phyloP scores from a whole-genome alignment of 2,888 invertebrate species.

The Chirona hameri region DNA sequence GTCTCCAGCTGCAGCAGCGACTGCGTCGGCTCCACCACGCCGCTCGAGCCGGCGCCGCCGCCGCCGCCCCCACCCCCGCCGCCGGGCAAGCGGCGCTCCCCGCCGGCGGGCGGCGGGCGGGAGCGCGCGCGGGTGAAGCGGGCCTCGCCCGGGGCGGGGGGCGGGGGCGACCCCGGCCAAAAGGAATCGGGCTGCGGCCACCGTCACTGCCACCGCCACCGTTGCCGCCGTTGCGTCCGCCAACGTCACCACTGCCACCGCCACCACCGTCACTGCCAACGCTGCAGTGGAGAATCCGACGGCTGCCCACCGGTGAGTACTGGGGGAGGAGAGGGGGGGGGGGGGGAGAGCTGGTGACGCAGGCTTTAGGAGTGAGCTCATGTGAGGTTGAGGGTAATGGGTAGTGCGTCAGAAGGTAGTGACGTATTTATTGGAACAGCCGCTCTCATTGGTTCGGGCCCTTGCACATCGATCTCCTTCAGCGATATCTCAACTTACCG shows the following conservation, averaged over 20 bases:
- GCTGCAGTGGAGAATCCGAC: not conserved
- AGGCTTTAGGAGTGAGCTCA: too few species aligned
- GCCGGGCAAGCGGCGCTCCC: not conserved
- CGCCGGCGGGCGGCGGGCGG: not conserved
- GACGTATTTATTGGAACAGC: too few species aligned
- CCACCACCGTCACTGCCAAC: not conserved
- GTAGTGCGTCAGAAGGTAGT: too few species aligned
- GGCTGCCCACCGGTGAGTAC: not conserved
- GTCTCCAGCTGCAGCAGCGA: slow-evolving; percentile 24
- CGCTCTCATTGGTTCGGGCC: too few species aligned
- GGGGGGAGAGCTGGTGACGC: too few species aligned
- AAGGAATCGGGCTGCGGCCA: not conserved
- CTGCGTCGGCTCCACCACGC: slow-evolving; percentile 1
- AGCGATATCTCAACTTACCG: too few species aligned
- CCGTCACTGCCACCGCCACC: not conserved
- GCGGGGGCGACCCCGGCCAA: not conserved
- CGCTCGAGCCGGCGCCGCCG: not conserved
- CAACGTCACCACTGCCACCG: not conserved
- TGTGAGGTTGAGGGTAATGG: too few species aligned
- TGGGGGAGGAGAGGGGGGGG: not conserved
- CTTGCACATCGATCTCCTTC: too few species aligned
- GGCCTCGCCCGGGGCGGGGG: too few species aligned
- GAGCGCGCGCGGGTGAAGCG: not conserved
- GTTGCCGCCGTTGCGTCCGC: not conserved
- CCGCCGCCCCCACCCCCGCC: not conserved